These are phyloP conservation scores for Chaetura pelagica DNA, from an alignment of 2,113 vertebrate genomes.

Conservation along the genomic window DNA sequence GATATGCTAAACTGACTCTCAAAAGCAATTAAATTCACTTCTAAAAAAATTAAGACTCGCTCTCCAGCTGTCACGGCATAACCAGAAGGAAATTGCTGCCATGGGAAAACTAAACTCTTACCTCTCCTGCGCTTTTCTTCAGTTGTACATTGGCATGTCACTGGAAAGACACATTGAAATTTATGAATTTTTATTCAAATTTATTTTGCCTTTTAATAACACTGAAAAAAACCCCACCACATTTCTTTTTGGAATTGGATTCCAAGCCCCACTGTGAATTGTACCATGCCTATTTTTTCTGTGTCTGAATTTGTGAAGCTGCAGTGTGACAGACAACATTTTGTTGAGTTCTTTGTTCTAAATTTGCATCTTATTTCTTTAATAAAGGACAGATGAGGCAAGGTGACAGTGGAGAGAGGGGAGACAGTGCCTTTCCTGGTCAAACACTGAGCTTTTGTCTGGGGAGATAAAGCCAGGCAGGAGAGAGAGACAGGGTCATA, in stretches of 20 bases:
- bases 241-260: neutral
- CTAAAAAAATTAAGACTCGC: constrained; percentile 55
- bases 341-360: neutral
- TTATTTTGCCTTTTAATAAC: neutral
- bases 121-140: constrained; percentile 42
- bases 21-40: constrained; percentile 67
- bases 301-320: neutral
- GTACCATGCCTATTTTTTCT: rapidly evolving
- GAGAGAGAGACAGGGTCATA: neutral
- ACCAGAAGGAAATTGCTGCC: constrained; percentile 43
- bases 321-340: neutral
- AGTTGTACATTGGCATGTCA: neutral
- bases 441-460: neutral
- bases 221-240: too few relatives aligned
- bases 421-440: neutral
- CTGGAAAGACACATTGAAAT: constrained; percentile 1
- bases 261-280: neutral
- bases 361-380: neutral
- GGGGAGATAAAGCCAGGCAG: neutral
- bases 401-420: neutral
- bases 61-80: constrained; percentile 50
- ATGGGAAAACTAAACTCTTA: constrained; percentile 28
- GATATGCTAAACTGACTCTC: constrained; percentile 56
- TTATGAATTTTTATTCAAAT: constrained; percentile 7
- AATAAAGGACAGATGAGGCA: neutral